Evolutionary conservation across 2,888 invertebrate genomes (phyloP).

Genomic region (Mongoloraphidia duomilia): DNA sequence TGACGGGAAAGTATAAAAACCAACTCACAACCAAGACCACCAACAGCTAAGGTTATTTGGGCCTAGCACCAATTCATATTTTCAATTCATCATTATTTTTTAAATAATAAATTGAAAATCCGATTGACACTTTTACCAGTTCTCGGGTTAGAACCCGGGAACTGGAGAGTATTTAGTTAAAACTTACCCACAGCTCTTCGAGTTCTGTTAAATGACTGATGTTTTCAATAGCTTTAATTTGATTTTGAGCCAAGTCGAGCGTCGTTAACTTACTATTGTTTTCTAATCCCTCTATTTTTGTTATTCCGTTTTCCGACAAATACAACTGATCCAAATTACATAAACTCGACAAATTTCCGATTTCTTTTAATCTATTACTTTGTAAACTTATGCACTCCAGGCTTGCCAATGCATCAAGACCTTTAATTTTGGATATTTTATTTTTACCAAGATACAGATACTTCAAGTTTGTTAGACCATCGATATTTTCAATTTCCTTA

Average conservation of each 20-base stretch:
- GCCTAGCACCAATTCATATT: too few relatives aligned
- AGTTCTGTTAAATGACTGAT: conserved; percentile 60
- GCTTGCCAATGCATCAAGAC: conserved; percentile 55
- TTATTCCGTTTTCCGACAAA: conserved; percentile 84
- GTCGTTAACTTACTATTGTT: conserved; percentile 60
- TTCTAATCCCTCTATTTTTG: conserved; percentile 59
- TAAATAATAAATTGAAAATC: too few relatives aligned
- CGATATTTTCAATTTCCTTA: conserved; percentile 76
- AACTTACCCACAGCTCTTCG: conserved; percentile 86
- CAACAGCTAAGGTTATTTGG: too few relatives aligned
- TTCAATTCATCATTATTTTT: too few relatives aligned
- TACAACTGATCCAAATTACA: conserved; percentile 74
- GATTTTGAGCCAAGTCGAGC: conserved; percentile 81
- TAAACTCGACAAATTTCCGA: conserved; percentile 70
- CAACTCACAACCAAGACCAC: too few relatives aligned
- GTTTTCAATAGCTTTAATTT: conserved; percentile 65
- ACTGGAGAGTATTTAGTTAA: background rate
- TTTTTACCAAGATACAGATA: conserved; percentile 87
- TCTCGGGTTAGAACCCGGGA: too few relatives aligned
- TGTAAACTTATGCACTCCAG: conserved; percentile 76
- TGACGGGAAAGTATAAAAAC: background rate
- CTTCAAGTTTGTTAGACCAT: conserved; percentile 55
- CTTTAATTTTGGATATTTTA: conserved; percentile 78
- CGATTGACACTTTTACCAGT: too few relatives aligned
- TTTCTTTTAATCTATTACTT: conserved; percentile 74